These are phyloP conservation scores for Agapetus fuscipes DNA, from an alignment of 2,888 invertebrate genomes.

Conservation along the genomic window DNA sequence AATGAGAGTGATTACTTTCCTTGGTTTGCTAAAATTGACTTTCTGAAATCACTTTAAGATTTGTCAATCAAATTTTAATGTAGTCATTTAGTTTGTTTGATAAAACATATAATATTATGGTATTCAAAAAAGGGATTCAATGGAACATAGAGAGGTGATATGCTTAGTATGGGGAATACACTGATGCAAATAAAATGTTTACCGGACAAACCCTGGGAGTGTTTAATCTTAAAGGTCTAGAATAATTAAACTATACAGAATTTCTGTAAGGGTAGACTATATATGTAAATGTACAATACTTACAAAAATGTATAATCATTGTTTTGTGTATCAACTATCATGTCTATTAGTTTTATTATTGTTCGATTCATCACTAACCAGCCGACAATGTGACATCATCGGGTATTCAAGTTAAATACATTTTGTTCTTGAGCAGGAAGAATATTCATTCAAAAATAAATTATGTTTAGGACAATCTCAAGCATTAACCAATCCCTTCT, in stretches of 20 bases:
- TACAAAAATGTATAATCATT: constrained; percentile 1
- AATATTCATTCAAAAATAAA: background rate
- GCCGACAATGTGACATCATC: constrained; percentile 9
- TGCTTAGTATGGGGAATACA: too few species aligned
- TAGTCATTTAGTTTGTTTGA: too few species aligned
- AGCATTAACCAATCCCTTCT: too few species aligned
- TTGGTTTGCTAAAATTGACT: too few species aligned
- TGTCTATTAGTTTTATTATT: constrained; percentile 14
- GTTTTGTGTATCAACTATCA: constrained; percentile 5
- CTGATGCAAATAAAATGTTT: background rate
- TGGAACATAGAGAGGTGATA: too few species aligned
- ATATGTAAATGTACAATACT: constrained; percentile 4
- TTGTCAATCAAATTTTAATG: too few species aligned
- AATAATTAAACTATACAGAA: constrained; percentile 3
- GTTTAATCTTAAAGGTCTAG: constrained; percentile 9
- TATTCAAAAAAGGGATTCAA: too few species aligned
- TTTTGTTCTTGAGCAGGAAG: background rate
- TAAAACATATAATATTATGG: too few species aligned
- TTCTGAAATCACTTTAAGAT: too few species aligned
- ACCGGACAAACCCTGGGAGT: constrained; percentile 11
- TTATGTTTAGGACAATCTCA: too few species aligned
- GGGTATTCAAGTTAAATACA: constrained; percentile 3
- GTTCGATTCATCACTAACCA: constrained; percentile 18
- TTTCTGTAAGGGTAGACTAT: constrained; percentile 2
- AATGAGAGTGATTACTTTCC: too few species aligned